Base-by-base conservation (phyloP, 2,797 vertebrate genomes). In the Karalla daura region DNA sequence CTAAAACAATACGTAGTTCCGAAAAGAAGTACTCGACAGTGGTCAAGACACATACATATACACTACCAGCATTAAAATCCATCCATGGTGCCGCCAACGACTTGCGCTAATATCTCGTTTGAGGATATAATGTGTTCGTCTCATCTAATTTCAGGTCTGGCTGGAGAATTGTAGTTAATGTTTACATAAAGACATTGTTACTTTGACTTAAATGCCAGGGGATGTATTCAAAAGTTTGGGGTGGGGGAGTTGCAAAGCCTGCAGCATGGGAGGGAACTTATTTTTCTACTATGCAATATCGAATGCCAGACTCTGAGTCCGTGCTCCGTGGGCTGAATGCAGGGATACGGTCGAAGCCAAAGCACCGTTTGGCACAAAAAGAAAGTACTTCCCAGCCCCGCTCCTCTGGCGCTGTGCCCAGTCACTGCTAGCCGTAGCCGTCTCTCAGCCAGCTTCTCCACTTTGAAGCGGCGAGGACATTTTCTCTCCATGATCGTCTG, bases 341-440 rank as follows among this genome's bases (percentile, higher is more conserved):
- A 74, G 79, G 82, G 73, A 70, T 68, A 59, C 33, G 9, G 61
- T 63, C 6, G 7, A 35, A 70, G 82, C 85, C 81, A 85, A 86
- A 78, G 80, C 74, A 81, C 49, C 35, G 68, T 71, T 82, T 84
- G 86, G 82, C 80, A 88, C 11, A 30, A 45, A 84, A 80, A 84
- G 59, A 85, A 86, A 86, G 75, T 62, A 65, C 61, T 81, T 82
- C 33, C 73, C 53, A 53, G 63, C 47, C 76, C 58, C 39, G 69
- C 76, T 78, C 55, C 4, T 14, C 58, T 87, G 86, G 87, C 79
- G 15, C 44, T 14, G 15, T 65, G 85, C 87, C 89, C 74, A 58
- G 71, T 74, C 60, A 20, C 76, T 37, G 43, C 83, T 68, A 40
- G 80, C 70, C 37, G 46, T 74, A 46, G 47, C 79, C 43, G 64